Base-by-base conservation (phyloP, 2,113 vertebrate species). In the Arvicanthis niloticus region DNA sequence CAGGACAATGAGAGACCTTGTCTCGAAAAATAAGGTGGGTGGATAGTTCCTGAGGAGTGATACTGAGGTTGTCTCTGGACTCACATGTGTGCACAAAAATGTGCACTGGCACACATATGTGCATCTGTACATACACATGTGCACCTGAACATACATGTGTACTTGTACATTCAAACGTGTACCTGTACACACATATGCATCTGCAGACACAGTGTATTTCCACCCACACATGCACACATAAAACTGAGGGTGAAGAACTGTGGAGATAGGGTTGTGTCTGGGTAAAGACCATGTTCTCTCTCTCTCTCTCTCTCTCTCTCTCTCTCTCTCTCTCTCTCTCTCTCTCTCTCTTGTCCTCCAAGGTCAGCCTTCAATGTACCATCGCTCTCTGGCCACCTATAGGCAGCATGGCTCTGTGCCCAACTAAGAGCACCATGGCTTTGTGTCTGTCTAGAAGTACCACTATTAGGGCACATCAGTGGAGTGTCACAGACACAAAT, bases 381-480 rank as follows among this genome's bases (percentile, higher is more conserved):
- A 51, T 19, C 15, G 22, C 76, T 78, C 21, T 76, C 10, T 45
- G 11, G 40, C 75, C 16, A 37, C 45, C 42, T 48, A 48, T 31
- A 31, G 65, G 45, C 24, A 48, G 75, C 45, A 31, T 48, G 76
- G 13, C 76, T 76, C 24, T 48, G 75, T 76, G 22, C 24, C 24
- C 24, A 29, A 21, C 77, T 56, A 37, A 9, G 26, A 21, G 1
- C 48, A 53, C 15, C 48, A 48, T 51, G 76, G 29, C 76, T 78
- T 1, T 17, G 9, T n/a, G 34, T 34, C 17, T 0, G 1, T 37
- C 3, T 80, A 80, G 42, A 42, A 77, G 10, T 1, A 34, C 4
- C 34, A 58, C 12, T 62, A 2, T 62, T 42, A 60, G 58, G n/a
- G 56, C 3, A 7, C 24, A 29, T 9, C 24, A 60, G 22, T 42